Evolutionary conservation across 2,113 vertebrate species (phyloP).

Genomic region (Oostethus manadensis): DNA sequence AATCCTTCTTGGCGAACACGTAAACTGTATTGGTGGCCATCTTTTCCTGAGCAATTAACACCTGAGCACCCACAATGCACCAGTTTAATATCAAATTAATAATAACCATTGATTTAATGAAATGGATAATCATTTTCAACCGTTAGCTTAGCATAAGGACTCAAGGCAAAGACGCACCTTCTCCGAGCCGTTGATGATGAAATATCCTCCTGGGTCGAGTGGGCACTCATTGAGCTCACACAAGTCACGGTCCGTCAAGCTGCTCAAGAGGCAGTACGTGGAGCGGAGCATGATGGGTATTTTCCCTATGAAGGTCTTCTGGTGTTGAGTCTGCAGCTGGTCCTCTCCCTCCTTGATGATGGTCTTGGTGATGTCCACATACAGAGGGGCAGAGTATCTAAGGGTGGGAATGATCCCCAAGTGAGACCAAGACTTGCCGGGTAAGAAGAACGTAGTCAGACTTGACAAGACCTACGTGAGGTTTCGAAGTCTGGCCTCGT

Average conservation of each 20-base stretch:
- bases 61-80: constrained; percentile 61
- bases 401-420: fast-evolving
- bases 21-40: constrained; percentile 99
- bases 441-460: neutral
- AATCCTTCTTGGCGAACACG: constrained; percentile 98
- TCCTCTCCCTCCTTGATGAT: constrained; percentile 98
- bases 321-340: constrained; percentile 93
- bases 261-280: constrained; percentile 92
- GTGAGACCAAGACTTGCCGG: neutral
- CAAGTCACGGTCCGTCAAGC: constrained; percentile 91
- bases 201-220: constrained; percentile 94
- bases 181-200: constrained; percentile 98
- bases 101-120: too few species aligned
- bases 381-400: constrained; percentile 95
- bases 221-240: constrained; percentile 97
- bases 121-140: neutral
- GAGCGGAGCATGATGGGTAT: constrained; percentile 99
- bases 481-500: constrained; percentile 92
- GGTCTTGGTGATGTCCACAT: constrained; percentile 98
- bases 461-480: constrained; percentile 76
- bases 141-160: neutral
- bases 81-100: neutral
- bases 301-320: constrained; percentile 98
- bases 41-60: constrained; percentile 97
- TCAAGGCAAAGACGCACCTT: constrained; percentile 72